phyloP scores from a whole-genome alignment of 2,113 vertebrate genomes.

The Coracopsis vasa region DNA sequence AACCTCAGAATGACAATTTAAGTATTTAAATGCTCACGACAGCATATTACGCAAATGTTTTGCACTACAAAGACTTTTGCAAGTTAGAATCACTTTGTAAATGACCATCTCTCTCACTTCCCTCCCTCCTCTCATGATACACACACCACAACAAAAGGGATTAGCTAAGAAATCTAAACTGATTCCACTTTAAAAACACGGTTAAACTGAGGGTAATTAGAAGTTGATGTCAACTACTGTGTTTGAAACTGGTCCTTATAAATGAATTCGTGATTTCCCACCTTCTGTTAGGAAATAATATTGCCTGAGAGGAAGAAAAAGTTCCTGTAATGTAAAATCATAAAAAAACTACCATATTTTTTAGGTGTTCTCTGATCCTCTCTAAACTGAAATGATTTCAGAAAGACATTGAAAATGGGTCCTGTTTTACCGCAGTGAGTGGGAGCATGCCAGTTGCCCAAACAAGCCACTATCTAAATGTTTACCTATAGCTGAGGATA shows the following conservation, averaged over 20 bases:
- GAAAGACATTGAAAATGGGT: neutral
- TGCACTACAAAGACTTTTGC: neutral
- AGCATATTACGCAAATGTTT: conserved; percentile 45
- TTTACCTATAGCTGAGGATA: neutral
- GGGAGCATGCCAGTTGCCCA: neutral
- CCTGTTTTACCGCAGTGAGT: neutral
- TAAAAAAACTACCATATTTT: neutral
- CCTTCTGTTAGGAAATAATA: neutral
- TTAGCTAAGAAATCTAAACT: conserved; percentile 36
- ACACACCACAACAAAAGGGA: neutral
- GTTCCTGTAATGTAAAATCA: neutral
- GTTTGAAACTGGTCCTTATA: neutral
- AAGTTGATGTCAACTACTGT: neutral
- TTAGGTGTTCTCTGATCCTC: neutral
- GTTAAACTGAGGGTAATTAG: neutral
- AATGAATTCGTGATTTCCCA: neutral
- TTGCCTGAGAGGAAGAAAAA: neutral
- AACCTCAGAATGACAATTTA: conserved; percentile 40
- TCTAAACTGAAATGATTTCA: neutral
- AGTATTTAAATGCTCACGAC: conserved; percentile 37
- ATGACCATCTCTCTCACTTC: neutral
- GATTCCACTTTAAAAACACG: conserved; percentile 5
- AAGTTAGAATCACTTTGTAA: neutral
- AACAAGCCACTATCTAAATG: neutral
- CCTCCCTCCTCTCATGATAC: neutral